phyloP scores from a whole-genome alignment of 2,113 vertebrate species.

The Ammodytes dubius region DNA sequence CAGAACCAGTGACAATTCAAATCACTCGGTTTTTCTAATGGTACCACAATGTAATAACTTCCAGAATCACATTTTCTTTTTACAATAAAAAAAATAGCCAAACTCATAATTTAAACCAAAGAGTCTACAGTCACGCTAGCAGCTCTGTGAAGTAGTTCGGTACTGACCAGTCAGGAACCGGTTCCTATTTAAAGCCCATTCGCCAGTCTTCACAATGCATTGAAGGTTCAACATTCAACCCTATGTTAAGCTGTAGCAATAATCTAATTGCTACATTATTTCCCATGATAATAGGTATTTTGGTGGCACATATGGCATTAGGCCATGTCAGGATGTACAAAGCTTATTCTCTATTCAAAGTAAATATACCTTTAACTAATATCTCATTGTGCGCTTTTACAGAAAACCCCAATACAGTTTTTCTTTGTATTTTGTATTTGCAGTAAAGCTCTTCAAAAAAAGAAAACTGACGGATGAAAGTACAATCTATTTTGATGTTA shows the following conservation, averaged over 20 bases:
- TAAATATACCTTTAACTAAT: slow-evolving; percentile 3
- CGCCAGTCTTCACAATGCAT: not conserved
- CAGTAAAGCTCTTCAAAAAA: not conserved
- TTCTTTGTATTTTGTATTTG: slow-evolving; percentile 1
- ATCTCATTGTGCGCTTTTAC: not conserved
- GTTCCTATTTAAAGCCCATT: no score
- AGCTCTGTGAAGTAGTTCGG: not conserved
- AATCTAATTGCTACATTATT: not conserved
- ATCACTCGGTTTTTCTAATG: not conserved
- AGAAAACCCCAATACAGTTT: not conserved
- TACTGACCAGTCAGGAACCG: no score
- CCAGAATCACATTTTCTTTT: not conserved
- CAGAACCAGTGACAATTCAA: not conserved
- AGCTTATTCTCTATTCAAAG: slow-evolving; percentile 3
- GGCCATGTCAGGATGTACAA: not conserved
- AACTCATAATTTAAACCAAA: not conserved
- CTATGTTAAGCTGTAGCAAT: not conserved
- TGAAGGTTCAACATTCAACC: not conserved
- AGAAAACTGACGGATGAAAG: slow-evolving; percentile 6
- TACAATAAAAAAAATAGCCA: not conserved
- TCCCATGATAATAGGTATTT: not conserved
- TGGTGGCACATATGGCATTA: not conserved
- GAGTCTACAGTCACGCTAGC: not conserved
- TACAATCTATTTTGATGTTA: slow-evolving; percentile 23
- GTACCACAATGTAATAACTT: not conserved